A percentile compares a stretch with the other conserved stretches of the same genome.
Evolutionary conservation across 2,797 vertebrate genomes (phyloP).

Genomic region (Telmatherina bonti): DNA sequence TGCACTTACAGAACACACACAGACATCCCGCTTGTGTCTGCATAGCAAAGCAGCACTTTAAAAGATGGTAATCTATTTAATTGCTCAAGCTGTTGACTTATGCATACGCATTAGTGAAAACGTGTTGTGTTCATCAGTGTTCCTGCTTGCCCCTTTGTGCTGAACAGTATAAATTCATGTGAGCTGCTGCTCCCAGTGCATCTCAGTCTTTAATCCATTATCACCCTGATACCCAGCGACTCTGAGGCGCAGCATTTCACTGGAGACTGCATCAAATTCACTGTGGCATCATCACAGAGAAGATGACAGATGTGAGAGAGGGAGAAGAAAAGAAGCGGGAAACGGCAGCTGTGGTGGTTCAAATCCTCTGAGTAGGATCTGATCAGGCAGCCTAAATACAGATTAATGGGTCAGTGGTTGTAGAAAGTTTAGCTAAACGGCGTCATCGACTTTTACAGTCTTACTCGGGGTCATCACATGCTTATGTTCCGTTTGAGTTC

Average conservation of each 20-base stretch:
- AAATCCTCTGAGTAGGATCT: too few species aligned
- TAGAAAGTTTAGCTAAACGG: background rate
- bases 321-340: background rate
- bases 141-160: constrained; percentile 33
- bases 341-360: too few species aligned
- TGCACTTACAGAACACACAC: constrained; percentile 5
- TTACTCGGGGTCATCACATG: too few species aligned
- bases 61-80: constrained; percentile 63
- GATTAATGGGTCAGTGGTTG: too few species aligned
- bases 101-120: constrained; percentile 51
- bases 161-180: constrained; percentile 28
- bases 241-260: background rate
- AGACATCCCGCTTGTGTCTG: constrained; percentile 12
- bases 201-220: constrained; percentile 37
- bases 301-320: background rate
- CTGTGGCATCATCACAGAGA: constrained; percentile 1
- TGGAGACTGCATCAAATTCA: background rate
- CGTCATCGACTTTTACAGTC: background rate
- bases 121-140: constrained; percentile 37
- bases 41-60: constrained; percentile 46
- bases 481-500: too few species aligned
- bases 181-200: constrained; percentile 44
- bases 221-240: background rate
- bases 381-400: too few species aligned
- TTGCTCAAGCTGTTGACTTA: constrained; percentile 56